Conservation (phyloP, 2,113 vertebrate genomes). For the Myrmecobius fasciatus region DNA sequence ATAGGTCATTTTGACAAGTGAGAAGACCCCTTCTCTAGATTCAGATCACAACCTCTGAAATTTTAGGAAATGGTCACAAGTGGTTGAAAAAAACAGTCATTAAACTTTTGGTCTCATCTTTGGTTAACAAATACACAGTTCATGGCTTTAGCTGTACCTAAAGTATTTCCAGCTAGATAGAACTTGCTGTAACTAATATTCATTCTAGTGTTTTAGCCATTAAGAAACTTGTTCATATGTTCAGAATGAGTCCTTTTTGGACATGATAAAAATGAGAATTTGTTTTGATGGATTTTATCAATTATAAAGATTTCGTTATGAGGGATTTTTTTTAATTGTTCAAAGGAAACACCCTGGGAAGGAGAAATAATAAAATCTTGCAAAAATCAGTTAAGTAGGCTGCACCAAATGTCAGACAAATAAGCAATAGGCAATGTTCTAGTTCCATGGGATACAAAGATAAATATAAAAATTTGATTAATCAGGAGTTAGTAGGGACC, state of each 20-base stretch:
- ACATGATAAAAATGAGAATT: neutral
- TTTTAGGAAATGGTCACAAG: neutral
- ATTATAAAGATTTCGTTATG: neutral
- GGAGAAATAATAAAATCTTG: no score
- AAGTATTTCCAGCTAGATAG: neutral
- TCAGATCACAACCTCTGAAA: neutral
- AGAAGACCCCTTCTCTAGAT: neutral
- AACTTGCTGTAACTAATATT: neutral
- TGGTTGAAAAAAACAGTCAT: neutral
- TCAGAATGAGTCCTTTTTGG: neutral
- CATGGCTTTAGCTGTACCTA: neutral
- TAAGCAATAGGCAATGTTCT: no score
- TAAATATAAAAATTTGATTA: no score
- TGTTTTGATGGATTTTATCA: neutral
- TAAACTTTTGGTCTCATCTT: neutral
- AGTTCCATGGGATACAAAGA: no score
- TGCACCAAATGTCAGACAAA: no score
- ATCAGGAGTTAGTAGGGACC: no score
- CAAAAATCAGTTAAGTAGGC: no score
- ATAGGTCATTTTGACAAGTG: neutral
- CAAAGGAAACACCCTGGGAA: neutral
- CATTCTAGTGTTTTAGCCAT: neutral
- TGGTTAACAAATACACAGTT: neutral
- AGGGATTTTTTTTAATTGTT: neutral
- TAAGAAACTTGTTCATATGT: neutral